Base-by-base conservation (phyloP, 2,888 invertebrate species). In the Gnatocerus cornutus region DNA sequence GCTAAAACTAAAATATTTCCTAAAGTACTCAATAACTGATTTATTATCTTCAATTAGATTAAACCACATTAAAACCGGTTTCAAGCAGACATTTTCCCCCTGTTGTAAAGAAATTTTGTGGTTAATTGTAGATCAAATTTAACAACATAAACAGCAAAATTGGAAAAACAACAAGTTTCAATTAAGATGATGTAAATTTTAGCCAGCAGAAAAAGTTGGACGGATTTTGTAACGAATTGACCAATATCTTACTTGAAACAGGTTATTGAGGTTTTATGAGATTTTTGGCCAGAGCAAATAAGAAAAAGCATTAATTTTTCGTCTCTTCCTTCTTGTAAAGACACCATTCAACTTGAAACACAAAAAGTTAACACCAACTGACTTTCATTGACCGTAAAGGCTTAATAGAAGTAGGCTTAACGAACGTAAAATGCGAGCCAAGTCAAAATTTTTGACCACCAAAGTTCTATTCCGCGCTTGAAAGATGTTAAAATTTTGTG, bases 1-100 rank as follows among this genome's bases (percentile, higher is more conserved):
- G 52, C 41, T 37, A 62, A n/a, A 48, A 39, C 9, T 46, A 62
- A 13, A 14, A 62, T 52, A 52, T 41, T 53, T 52, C 52, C 62
- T 27, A 62, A 62, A 53, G 43, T 62, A 53, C 52, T 53, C 43
- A 43, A 4, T 21, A 56, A 39, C 27, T 10, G 39, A 27, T 56
- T 56, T 6, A 30, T 46, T 21, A 16, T 13, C 14, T 8, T 46
- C 21, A 14, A 16, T 46, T 14, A 7, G 21, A 13, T 56, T 39
- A 39, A 41, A 9, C 39, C 16, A 62, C 30, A 37, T 53, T 30
- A n/a, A 53, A 41, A 13, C 39, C 4, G 21, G 21, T 21, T 21
- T 3, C 21, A 4, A 3, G 21, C 21, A 21, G 21, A 21, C 21
- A 4, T 21, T 21, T 21, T 21, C 21, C 2, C 4, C 4, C 21